phyloP scores from a whole-genome alignment of 2,888 invertebrate genomes.

The Hemicrepidius hirtus region DNA sequence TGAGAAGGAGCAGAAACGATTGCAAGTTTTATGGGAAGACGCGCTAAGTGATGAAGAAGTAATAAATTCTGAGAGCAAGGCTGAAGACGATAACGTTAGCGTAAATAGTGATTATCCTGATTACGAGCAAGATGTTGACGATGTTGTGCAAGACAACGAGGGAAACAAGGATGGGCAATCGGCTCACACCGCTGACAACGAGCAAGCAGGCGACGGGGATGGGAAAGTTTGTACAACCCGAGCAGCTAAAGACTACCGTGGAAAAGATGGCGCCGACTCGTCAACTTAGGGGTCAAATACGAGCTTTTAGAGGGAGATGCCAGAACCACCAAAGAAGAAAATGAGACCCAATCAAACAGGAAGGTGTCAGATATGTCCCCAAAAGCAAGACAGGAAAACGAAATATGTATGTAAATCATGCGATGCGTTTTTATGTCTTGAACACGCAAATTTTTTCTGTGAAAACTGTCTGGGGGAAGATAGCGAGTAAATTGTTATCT shows the following conservation, averaged over 20 bases:
- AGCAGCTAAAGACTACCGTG: not conserved
- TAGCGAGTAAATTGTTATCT: not conserved
- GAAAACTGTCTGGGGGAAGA: not conserved
- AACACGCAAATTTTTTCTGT: conserved; percentile 1
- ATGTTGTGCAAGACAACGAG: no score
- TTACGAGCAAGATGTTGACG: no score
- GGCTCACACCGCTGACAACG: no score
- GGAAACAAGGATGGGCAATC: no score
- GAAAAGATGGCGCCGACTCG: conserved; percentile 45
- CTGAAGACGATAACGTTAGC: no score
- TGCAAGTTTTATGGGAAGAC: no score
- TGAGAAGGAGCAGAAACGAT: no score
- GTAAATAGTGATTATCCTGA: no score
- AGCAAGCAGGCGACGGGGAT: no score
- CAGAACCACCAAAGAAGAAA: conserved; percentile 11
- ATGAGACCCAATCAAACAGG: not conserved
- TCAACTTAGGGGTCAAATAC: not conserved
- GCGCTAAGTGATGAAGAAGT: no score
- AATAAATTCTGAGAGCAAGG: no score
- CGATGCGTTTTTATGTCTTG: conserved; percentile 8
- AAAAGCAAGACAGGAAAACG: not conserved
- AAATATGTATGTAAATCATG: conserved; percentile 16
- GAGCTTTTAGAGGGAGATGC: not conserved
- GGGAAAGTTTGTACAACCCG: no score
- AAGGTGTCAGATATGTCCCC: not conserved